A percentile compares a stretch with the other conserved stretches of the same genome.
Conservation (phyloP, 2,113 vertebrate genomes). For the Lutjanus erythropterus region DNA sequence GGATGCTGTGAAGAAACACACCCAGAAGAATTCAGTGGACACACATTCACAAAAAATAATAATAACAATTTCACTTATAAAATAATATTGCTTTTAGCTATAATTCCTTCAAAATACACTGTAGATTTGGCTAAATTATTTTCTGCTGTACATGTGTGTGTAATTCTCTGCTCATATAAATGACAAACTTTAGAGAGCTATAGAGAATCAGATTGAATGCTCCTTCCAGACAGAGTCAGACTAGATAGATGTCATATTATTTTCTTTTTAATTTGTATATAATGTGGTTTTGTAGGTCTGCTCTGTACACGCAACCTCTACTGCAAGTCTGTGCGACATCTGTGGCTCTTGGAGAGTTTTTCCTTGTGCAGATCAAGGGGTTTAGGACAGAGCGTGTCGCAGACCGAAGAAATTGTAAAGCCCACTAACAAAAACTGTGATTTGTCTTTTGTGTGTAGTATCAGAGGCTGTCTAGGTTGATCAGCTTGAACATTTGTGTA, state of each 20-base stretch:
- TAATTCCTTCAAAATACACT: not conserved
- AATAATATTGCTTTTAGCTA: not conserved
- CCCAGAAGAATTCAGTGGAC: not conserved
- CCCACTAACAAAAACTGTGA: no score
- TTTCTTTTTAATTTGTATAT: no score
- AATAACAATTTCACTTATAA: no score
- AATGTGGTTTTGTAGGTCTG: no score
- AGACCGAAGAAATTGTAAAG: no score
- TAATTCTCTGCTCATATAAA: not conserved
- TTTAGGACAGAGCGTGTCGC: no score
- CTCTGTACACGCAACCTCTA: no score
- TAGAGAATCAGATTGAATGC: not conserved
- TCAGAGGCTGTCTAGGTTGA: not conserved
- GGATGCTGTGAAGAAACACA: constrained; percentile 88
- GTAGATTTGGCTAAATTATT: not conserved
- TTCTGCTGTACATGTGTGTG: not conserved
- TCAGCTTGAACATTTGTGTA: not conserved
- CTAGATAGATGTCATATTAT: not conserved
- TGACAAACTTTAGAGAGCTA: not conserved
- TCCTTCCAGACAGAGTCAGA: not conserved
- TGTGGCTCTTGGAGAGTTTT: no score
- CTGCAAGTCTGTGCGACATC: no score
- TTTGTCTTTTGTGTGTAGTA: not conserved
- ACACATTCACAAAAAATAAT: not conserved
- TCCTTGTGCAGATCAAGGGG: no score